Evolutionary conservation across 2,888 invertebrate species (phyloP), one percentile per base, ranked within the genome.

Genomic region (Lasius platythorax): DNA sequence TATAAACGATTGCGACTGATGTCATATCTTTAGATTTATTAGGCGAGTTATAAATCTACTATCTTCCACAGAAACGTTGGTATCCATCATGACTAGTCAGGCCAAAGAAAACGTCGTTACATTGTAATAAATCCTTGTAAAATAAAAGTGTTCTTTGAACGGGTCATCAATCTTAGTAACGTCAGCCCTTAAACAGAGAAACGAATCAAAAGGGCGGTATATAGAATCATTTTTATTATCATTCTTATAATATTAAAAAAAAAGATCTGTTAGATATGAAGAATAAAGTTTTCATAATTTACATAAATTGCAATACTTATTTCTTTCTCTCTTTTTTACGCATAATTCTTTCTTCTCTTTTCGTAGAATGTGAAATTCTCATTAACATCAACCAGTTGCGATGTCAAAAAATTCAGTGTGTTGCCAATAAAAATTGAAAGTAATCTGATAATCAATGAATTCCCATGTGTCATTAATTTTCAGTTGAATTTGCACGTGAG

Each of bases 151-250:
- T 81, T 81, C 73, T 61, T 81, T 61, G 79, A 81, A 81, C 46
- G 63, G 46, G 30, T 63, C 79, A 83, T 87, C 74, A 88, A 88
- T 83, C 86, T 84, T 72, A 40, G 81, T 83, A 50, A 73, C 81
- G 86, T 83, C 81, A 63, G 67, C 58, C 12, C 33, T 88, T 87
- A 85, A 70, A 61, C 58, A 63, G 66, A 75, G 81, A 61, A 87
- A 83, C 76, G 78, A 88, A 87, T 88, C 83, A 85, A 84, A 66
- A 74, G 58, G 68, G 18, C 43, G 73, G 15, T 81, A 61, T 61
- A 81, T 81, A 81, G n/a, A 46, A 18, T n/a, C 23, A 46, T 28
- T 72, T 58, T 61, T 46, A 73, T 81, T 81, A 73, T 18, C 12
- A 81, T 81, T 81, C 46, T 46, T 73, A 18, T 61, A 79, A 61